Conservation (phyloP, 2,113 vertebrate genomes). For the Archocentrus centrarchus region DNA sequence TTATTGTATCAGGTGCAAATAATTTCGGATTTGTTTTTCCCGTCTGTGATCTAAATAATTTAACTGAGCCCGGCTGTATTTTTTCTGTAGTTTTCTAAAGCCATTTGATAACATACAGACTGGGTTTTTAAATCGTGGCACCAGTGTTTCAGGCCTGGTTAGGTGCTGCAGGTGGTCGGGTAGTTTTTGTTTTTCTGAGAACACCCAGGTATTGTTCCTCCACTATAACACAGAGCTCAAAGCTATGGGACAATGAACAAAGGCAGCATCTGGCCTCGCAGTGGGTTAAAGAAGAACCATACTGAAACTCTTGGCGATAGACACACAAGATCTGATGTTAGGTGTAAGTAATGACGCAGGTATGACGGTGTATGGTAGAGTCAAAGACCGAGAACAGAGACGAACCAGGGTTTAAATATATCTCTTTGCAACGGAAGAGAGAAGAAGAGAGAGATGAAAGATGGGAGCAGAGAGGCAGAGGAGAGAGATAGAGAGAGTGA, state of each 20-base stretch:
- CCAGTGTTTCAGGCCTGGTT: background rate
- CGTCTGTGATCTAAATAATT: background rate
- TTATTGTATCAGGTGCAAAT: background rate
- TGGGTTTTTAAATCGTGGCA: background rate
- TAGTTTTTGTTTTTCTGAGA: background rate
- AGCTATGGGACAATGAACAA: constrained; percentile 54
- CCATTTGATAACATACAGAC: background rate
- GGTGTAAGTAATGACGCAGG: constrained; percentile 69
- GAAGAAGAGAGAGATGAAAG: constrained; percentile 66
- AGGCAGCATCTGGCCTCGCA: constrained; percentile 36
- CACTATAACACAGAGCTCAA: constrained; percentile 4
- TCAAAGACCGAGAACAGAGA: constrained; percentile 51
- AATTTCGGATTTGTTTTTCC: background rate
- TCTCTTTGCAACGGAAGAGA: constrained; percentile 61
- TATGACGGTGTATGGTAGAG: constrained; percentile 64
- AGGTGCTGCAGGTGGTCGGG: background rate
- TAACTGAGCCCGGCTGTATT: background rate
- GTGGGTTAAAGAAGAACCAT: constrained; percentile 21
- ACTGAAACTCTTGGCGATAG: constrained; percentile 8
- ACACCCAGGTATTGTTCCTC: constrained; percentile 34
- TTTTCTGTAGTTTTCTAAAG: too few relatives aligned
- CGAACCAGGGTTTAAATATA: constrained; percentile 74
- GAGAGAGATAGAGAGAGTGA: constrained; percentile 72
- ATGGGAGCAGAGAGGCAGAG: constrained; percentile 63
- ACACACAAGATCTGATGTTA: constrained; percentile 51